phyloP scores from a whole-genome alignment of 2,797 vertebrate genomes.

The Jordanella pulchra region DNA sequence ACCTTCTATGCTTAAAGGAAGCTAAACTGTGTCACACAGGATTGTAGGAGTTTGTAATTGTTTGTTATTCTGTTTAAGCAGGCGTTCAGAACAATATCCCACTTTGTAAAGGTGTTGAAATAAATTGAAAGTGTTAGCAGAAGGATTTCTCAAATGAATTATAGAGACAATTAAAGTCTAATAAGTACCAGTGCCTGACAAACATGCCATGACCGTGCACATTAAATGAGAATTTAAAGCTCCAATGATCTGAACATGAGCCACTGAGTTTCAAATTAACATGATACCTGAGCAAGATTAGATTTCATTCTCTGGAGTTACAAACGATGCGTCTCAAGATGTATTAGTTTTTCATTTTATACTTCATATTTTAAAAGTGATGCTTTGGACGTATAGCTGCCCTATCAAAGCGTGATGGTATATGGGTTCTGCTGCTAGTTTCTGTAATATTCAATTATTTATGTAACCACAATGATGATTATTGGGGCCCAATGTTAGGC shows the following conservation, averaged over 20 bases:
- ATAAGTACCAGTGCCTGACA: neutral
- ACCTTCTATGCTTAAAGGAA: slow-evolving; percentile 7
- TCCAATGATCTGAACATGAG: neutral
- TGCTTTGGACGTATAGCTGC: neutral
- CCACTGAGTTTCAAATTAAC: neutral
- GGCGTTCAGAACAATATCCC: slow-evolving; percentile 6
- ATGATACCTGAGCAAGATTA: too few species aligned
- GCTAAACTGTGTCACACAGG: slow-evolving; percentile 2
- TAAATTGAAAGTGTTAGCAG: slow-evolving; percentile 7
- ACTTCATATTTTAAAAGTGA: neutral
- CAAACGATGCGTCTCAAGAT: slow-evolving; percentile 35
- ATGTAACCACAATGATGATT: too few species aligned
- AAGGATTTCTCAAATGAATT: slow-evolving; percentile 1
- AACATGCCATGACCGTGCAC: neutral
- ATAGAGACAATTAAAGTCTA: neutral
- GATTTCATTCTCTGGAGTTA: neutral
- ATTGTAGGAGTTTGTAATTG: slow-evolving; percentile 1
- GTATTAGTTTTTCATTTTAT: neutral
- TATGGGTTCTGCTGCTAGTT: neutral
- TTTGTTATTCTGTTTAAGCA: slow-evolving; percentile 20
- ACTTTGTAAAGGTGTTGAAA: neutral
- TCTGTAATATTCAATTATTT: neutral
- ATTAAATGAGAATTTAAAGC: neutral
- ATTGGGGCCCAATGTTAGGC: neutral
- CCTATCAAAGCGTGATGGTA: neutral